Evolutionary conservation across 2,113 vertebrate species (phyloP).

Genomic region (Elephas maximus): DNA sequence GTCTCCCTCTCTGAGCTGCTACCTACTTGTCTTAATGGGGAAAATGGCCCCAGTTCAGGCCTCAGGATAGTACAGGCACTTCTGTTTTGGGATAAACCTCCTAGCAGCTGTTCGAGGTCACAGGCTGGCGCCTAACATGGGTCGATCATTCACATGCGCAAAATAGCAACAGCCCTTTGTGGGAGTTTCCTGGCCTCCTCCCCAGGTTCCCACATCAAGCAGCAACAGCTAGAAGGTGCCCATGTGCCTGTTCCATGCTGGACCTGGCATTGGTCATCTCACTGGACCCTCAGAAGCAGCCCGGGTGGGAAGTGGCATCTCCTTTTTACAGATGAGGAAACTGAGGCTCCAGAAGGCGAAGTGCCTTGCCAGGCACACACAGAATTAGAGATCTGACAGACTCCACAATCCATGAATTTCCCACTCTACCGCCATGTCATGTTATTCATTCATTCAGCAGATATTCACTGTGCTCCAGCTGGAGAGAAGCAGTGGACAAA

Average conservation of each 20-base stretch:
- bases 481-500: neutral
- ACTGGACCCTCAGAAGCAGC: neutral
- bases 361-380: rapidly evolving
- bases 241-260: rapidly evolving
- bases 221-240: rapidly evolving
- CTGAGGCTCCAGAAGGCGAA: neutral
- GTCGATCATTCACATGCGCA: neutral
- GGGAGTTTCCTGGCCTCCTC: neutral
- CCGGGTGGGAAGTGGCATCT: neutral
- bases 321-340: neutral
- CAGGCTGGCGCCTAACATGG: neutral
- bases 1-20: neutral
- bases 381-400: neutral
- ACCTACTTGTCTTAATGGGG: neutral
- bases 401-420: neutral
- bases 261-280: too few relatives aligned
- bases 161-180: neutral
- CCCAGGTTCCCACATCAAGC: neutral
- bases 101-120: neutral
- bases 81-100: neutral
- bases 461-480: neutral
- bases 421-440: rapidly evolving
- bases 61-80: neutral
- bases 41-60: rapidly evolving
- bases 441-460: neutral